Conservation (phyloP, 2,888 invertebrate species). For the Philaethria dido region DNA sequence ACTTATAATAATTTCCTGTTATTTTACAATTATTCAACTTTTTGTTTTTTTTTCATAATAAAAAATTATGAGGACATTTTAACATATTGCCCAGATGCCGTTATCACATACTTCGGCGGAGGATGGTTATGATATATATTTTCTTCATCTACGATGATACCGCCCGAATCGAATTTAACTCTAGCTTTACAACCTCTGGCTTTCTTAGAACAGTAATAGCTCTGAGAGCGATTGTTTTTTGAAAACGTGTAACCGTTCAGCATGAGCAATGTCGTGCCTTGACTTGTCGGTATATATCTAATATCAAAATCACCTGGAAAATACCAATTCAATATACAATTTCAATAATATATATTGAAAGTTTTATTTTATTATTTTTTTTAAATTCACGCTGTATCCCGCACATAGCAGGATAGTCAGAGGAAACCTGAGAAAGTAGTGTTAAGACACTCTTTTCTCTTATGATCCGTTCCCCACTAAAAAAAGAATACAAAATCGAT, state of each 20-base stretch:
- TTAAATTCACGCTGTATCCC: no score
- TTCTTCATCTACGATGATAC: constrained; percentile 14
- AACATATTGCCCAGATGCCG: constrained; percentile 28
- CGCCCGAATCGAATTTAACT: constrained; percentile 33
- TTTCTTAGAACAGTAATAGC: constrained; percentile 50
- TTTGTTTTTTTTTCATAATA: not conserved
- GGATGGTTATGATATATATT: constrained; percentile 46
- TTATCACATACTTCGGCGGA: constrained; percentile 48
- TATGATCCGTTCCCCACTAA: no score
- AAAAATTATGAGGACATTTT: constrained; percentile 34
- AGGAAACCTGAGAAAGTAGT: no score
- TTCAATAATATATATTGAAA: not conserved
- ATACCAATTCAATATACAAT: not conserved
- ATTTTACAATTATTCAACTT: not conserved
- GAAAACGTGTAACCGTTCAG: constrained; percentile 39
- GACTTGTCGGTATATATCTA: constrained; percentile 8
- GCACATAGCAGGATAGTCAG: no score
- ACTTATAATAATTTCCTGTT: no score
- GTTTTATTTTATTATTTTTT: not conserved
- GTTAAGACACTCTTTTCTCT: no score
- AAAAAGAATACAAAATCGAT: no score
- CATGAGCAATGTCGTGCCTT: constrained; percentile 35
- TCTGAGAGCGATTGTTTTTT: constrained; percentile 28
- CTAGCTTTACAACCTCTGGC: constrained; percentile 49
- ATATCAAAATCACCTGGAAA: constrained; percentile 1